Conservation (phyloP, 2,113 vertebrate genomes). For the Chascanopsetta lugubris region DNA sequence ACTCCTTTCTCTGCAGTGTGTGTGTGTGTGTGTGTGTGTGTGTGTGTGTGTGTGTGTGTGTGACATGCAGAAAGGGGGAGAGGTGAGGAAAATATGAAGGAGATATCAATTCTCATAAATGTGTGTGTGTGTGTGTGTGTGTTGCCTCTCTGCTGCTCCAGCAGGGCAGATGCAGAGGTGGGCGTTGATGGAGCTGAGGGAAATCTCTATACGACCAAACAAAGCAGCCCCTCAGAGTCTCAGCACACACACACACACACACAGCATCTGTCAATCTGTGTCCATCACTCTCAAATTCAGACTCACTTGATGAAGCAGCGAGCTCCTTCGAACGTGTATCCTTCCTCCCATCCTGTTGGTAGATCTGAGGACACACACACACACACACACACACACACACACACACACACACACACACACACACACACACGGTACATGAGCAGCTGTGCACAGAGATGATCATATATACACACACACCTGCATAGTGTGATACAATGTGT, state of each 20-base stretch:
- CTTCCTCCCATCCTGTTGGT: conserved; percentile 97
- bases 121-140: conserved; percentile 1
- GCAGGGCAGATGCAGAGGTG: conserved; percentile 21
- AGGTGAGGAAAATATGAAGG: conserved; percentile 17
- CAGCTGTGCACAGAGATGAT: conserved; percentile 25
- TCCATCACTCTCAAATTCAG: conserved; percentile 8
- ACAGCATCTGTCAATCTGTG: conserved; percentile 7
- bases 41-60: background rate
- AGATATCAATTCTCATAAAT: background rate
- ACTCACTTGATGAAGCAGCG: conserved; percentile 98
- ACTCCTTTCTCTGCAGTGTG: conserved; percentile 15
- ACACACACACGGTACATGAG: conserved; percentile 32
- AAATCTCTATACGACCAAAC: conserved; percentile 46
- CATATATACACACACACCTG: conserved; percentile 12
- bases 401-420: conserved; percentile 9
- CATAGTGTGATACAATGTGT: conserved; percentile 51
- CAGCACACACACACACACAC: background rate
- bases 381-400: conserved; percentile 31
- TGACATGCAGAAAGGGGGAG: background rate
- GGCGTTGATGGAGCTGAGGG: conserved; percentile 32
- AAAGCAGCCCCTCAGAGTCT: conserved; percentile 44
- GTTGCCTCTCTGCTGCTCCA: conserved; percentile 26
- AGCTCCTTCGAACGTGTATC: conserved; percentile 95
- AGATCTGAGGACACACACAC: conserved; percentile 81
- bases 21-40: conserved; percentile 14